Conservation (phyloP, 2,888 invertebrate species). For the Melipona beecheii region DNA sequence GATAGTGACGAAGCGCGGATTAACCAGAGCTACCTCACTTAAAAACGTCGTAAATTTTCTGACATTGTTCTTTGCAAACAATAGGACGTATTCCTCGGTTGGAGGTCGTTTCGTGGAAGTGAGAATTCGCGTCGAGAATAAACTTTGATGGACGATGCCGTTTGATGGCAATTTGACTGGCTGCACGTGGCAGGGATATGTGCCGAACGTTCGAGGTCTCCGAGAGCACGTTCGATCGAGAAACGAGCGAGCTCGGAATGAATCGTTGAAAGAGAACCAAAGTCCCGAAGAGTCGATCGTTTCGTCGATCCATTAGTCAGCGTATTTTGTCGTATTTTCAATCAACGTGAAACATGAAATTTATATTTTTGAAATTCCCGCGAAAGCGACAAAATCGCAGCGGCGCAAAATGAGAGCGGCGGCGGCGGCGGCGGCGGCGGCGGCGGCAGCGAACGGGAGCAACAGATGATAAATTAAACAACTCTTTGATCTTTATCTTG, state of each 20-base stretch:
- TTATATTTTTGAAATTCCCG: too few species aligned
- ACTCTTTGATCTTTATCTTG: too few species aligned
- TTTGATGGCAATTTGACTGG: background rate
- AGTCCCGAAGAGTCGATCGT: background rate
- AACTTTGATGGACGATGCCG: background rate
- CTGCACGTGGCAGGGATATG: background rate
- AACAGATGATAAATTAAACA: too few species aligned
- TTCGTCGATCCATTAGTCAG: too few species aligned
- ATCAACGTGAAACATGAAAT: background rate
- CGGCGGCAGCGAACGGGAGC: too few species aligned
- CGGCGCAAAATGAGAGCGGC: too few species aligned
- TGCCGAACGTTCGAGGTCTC: background rate
- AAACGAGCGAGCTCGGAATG: background rate
- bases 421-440: too few species aligned
- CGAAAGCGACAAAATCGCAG: too few species aligned
- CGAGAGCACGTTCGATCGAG: background rate
- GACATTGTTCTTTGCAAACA: background rate
- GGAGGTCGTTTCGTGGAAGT: conserved; percentile 26
- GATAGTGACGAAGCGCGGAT: background rate
- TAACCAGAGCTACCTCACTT: background rate
- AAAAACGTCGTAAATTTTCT: background rate
- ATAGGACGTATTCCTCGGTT: background rate
- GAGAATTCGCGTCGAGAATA: background rate
- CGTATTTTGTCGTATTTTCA: background rate
- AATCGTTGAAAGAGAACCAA: background rate